Percentiles rank a stretch among this genome's conserved stretches.
Conservation (phyloP, 2,888 invertebrate species). For the Cheilosia pagana region DNA sequence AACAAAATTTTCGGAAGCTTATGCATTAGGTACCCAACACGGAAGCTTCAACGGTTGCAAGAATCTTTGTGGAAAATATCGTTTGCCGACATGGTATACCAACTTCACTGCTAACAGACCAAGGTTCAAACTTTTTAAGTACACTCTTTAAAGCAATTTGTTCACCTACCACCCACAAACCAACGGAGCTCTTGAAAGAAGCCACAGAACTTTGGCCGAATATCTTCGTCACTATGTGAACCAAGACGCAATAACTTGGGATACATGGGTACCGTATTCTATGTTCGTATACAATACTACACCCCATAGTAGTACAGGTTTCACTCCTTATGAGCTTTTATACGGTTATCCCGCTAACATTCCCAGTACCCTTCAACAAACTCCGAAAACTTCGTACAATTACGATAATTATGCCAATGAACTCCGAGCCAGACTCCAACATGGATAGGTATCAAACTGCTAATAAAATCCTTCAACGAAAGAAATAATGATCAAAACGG, state of each 20-base stretch:
- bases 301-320: constrained; percentile 70
- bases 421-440: background rate
- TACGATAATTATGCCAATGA: constrained; percentile 7
- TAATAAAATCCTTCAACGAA: no score
- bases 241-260: constrained; percentile 78
- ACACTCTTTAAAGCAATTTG: constrained; percentile 70
- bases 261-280: constrained; percentile 77
- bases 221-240: constrained; percentile 78
- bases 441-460: no score
- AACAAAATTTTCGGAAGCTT: no score
- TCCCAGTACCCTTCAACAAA: background rate
- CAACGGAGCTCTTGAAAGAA: constrained; percentile 79
- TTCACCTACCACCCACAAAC: background rate
- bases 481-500: no score
- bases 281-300: constrained; percentile 78
- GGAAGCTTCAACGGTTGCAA: constrained; percentile 10
- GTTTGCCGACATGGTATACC: constrained; percentile 8
- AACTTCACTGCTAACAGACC: background rate
- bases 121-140: constrained; percentile 16
- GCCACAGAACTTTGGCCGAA: constrained; percentile 78
- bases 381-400: background rate
- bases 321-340: no score
- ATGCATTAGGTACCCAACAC: no score
- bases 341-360: background rate
- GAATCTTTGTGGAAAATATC: background rate